phyloP scores from a whole-genome alignment of 2,797 vertebrate genomes.

The Hybognathus amarus region DNA sequence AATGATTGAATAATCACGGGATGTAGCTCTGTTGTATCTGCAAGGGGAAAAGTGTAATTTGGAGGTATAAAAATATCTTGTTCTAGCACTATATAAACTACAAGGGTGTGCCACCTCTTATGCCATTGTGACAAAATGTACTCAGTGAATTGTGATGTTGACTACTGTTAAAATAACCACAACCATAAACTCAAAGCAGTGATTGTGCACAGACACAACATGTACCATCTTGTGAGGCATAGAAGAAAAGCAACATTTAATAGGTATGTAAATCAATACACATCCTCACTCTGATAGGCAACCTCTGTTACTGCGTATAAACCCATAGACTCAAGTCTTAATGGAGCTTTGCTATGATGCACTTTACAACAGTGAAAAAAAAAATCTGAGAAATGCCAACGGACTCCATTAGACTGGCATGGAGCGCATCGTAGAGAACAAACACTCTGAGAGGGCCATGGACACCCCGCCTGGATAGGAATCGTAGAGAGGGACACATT shows the following conservation, averaged over 20 bases:
- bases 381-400: constrained; percentile 50
- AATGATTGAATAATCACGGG: background rate
- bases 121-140: background rate
- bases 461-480: constrained; percentile 42
- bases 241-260: constrained; percentile 60
- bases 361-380: constrained; percentile 50
- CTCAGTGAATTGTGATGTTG: background rate
- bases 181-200: background rate
- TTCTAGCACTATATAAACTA: background rate
- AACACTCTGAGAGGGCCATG: constrained; percentile 29
- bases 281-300: constrained; percentile 54
- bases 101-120: background rate
- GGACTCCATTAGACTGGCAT: constrained; percentile 31
- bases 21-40: background rate
- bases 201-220: constrained; percentile 23
- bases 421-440: constrained; percentile 41
- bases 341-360: constrained; percentile 48
- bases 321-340: constrained; percentile 38
- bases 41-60: background rate
- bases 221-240: constrained; percentile 31
- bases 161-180: background rate
- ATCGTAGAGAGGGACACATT: constrained; percentile 40
- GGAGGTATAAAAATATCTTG: background rate
- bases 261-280: constrained; percentile 56
- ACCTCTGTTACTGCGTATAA: constrained; percentile 52